These are phyloP conservation scores for Vollenhovia emeryi DNA, from an alignment of 1,140 invertebrate species.

Conservation along the genomic window DNA sequence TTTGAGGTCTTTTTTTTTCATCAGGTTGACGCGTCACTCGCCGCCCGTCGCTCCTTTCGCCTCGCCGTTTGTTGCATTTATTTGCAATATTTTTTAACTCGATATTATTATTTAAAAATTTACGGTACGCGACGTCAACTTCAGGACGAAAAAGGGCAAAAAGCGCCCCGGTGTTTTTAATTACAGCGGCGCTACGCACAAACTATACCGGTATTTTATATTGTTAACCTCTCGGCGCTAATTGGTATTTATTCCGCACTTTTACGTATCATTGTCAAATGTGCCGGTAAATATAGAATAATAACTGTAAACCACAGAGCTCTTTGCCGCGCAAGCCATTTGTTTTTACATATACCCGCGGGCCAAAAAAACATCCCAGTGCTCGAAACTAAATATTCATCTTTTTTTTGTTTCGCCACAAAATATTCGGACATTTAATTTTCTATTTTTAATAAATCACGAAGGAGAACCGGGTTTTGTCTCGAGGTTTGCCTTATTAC, in stretches of 20 bases:
- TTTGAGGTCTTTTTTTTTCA: not conserved
- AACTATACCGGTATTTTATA: not conserved
- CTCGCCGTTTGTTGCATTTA: slow-evolving; percentile 12
- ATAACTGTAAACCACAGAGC: not conserved
- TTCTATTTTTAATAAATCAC: not conserved
- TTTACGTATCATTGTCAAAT: slow-evolving; percentile 49
- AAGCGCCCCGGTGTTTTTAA: not conserved
- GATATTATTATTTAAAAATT: slow-evolving; percentile 28
- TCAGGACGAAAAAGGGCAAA: not conserved
- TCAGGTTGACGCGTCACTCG: not conserved
- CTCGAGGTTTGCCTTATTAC: not conserved
- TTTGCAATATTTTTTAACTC: slow-evolving; percentile 4
- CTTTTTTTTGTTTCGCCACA: not conserved
- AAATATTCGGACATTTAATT: slow-evolving; percentile 9
- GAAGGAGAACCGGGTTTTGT: not conserved
- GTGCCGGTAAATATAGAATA: slow-evolving; percentile 6
- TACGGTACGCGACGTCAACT: not conserved
- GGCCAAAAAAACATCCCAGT: not conserved
- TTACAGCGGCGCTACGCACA: not conserved
- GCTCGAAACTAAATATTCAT: slow-evolving; percentile 4
- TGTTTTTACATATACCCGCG: not conserved
- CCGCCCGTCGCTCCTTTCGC: not conserved
- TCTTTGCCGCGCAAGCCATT: not conserved
- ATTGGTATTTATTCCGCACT: slow-evolving; percentile 40
- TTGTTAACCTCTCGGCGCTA: slow-evolving; percentile 1